Conservation (phyloP, 2,888 invertebrate species). For the Plagodis dolabraria region DNA sequence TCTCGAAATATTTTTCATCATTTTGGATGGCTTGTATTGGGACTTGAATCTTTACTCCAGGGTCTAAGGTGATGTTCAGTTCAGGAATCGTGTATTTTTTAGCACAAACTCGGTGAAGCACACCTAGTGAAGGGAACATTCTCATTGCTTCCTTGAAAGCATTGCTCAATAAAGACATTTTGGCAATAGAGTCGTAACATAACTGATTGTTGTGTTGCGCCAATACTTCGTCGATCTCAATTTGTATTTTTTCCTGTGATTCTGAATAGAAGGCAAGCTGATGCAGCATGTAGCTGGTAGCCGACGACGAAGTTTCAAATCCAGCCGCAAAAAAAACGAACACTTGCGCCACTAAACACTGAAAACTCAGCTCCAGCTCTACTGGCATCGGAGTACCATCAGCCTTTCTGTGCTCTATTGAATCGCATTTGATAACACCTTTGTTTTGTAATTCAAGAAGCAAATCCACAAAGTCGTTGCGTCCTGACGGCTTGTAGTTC, state of each 20-base stretch:
- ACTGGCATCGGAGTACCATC: constrained; percentile 55
- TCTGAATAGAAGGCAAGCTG: constrained; percentile 68
- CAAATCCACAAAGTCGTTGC: constrained; percentile 63
- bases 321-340: constrained; percentile 74
- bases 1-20: constrained; percentile 62
- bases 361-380: constrained; percentile 55
- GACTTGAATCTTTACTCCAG: constrained; percentile 61
- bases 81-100: constrained; percentile 51
- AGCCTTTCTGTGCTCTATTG: constrained; percentile 51
- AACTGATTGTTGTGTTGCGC: constrained; percentile 57
- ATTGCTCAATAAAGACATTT: constrained; percentile 57
- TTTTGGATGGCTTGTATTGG: constrained; percentile 64
- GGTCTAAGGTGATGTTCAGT: constrained; percentile 57
- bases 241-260: constrained; percentile 60
- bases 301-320: constrained; percentile 74
- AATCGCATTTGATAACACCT: constrained; percentile 60
- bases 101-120: constrained; percentile 56
- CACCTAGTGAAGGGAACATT: constrained; percentile 59
- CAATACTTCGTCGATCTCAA: constrained; percentile 64
- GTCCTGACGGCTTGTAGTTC: constrained; percentile 56
- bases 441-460: constrained; percentile 54
- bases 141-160: constrained; percentile 64
- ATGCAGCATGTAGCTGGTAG: constrained; percentile 66
- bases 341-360: constrained; percentile 59
- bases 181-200: constrained; percentile 61